phyloP scores from a whole-genome alignment of 2,797 vertebrate species.

The Characodon lateralis region DNA sequence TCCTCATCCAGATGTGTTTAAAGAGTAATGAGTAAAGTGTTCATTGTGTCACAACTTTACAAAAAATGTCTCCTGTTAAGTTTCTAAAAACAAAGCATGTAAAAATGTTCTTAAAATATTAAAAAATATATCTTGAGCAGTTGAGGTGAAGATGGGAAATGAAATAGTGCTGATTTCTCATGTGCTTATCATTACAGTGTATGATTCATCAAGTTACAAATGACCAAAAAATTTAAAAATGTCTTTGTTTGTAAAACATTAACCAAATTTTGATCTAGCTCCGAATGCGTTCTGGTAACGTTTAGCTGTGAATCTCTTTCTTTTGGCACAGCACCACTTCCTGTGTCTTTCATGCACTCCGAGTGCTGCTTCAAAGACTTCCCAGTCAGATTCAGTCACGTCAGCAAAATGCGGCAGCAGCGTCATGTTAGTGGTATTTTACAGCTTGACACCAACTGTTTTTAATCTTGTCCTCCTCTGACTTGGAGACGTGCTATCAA shows the following conservation, averaged over 20 bases:
- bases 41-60: background rate
- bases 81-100: background rate
- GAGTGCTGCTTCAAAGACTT: background rate
- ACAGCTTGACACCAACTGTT: conserved; percentile 25
- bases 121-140: too few species aligned
- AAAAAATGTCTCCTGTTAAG: background rate
- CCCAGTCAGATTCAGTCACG: background rate
- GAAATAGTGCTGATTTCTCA: background rate
- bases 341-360: background rate
- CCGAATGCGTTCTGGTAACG: background rate
- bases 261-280: background rate
- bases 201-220: background rate
- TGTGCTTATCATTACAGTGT: background rate
- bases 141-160: too few species aligned
- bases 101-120: background rate
- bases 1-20: too few species aligned
- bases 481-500: conserved; percentile 20
- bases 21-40: background rate
- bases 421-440: conserved; percentile 6
- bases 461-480: conserved; percentile 27
- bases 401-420: conserved; percentile 9
- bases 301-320: background rate
- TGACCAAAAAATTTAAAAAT: too few species aligned
- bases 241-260: too few species aligned
- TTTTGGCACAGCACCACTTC: background rate